Evolutionary conservation across 2,797 vertebrate species (phyloP).

Genomic region (Ficedula albicollis): DNA sequence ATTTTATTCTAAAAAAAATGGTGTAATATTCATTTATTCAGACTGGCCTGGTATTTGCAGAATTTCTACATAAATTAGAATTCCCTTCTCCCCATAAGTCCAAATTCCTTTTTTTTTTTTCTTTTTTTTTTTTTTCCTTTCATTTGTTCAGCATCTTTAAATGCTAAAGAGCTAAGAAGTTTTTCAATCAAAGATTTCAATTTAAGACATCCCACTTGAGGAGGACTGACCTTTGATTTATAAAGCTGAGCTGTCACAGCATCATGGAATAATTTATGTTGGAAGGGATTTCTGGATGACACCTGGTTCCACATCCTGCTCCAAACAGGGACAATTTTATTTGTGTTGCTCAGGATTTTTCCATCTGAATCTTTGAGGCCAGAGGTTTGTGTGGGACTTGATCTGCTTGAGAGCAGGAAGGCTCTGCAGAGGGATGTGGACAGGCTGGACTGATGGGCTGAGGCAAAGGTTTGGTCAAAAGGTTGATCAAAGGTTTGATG

Average conservation of each 20-base stretch:
- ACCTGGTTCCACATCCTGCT: not conserved
- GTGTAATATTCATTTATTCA: not conserved
- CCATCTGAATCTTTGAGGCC: not conserved
- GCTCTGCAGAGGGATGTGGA: not conserved
- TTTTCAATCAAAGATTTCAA: not conserved
- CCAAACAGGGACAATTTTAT: not conserved
- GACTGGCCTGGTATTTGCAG: not conserved
- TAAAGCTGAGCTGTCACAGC: not conserved
- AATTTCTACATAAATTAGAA: not conserved
- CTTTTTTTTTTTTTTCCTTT: not conserved
- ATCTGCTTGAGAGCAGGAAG: not conserved
- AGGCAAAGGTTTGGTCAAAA: no score
- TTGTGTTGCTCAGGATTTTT: not conserved
- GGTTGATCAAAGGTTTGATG: not conserved
- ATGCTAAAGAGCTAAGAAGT: not conserved
- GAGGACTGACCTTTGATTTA: not conserved
- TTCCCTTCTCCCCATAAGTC: not conserved
- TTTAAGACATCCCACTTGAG: not conserved
- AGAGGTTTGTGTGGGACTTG: not conserved
- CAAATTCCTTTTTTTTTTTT: not conserved
- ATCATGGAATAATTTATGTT: not conserved
- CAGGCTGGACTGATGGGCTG: fast-evolving
- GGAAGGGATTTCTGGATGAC: not conserved
- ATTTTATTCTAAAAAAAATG: not conserved
- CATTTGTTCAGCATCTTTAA: not conserved